A percentile compares a stretch with the other conserved stretches of the same genome.
Conservation (phyloP, 2,113 vertebrate genomes). For the Nesospiza acunhae region DNA sequence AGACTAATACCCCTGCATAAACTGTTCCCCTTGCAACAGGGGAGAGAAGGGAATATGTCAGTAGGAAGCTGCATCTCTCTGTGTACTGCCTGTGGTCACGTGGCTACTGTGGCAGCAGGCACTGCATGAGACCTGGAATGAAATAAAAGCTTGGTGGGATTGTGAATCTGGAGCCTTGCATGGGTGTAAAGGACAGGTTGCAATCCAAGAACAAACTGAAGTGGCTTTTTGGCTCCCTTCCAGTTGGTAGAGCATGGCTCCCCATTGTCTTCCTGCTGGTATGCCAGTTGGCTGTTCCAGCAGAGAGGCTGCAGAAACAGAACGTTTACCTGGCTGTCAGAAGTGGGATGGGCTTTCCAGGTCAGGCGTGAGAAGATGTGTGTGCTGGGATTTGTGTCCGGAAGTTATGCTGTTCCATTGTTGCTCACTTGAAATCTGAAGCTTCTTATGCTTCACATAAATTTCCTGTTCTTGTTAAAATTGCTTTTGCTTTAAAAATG, state of each 20-base stretch:
- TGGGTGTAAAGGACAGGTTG: not conserved
- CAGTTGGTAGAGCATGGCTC: not conserved
- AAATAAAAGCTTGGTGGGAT: not conserved
- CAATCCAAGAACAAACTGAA: not conserved
- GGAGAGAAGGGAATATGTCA: not conserved
- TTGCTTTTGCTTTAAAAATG: constrained; percentile 18
- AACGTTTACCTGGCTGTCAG: not conserved
- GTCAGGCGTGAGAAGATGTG: not conserved
- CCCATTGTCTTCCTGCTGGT: not conserved
- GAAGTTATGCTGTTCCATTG: not conserved
- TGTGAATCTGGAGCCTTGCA: not conserved
- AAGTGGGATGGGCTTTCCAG: constrained; percentile 12
- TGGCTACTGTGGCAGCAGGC: not conserved
- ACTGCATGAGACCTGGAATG: not conserved
- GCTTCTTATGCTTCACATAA: not conserved
- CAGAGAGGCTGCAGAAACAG: not conserved
- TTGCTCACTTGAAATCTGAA: not conserved
- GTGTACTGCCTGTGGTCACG: fast-evolving
- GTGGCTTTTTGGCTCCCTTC: constrained; percentile 33
- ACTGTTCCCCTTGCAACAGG: not conserved
- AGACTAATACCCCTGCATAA: not conserved
- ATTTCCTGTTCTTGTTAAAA: constrained; percentile 39
- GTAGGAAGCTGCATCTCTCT: not conserved
- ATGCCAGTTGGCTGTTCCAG: constrained; percentile 1
- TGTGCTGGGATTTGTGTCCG: not conserved